These are phyloP conservation scores for Beris morrisii DNA, from an alignment of 2,888 invertebrate genomes.

Conservation along the genomic window DNA sequence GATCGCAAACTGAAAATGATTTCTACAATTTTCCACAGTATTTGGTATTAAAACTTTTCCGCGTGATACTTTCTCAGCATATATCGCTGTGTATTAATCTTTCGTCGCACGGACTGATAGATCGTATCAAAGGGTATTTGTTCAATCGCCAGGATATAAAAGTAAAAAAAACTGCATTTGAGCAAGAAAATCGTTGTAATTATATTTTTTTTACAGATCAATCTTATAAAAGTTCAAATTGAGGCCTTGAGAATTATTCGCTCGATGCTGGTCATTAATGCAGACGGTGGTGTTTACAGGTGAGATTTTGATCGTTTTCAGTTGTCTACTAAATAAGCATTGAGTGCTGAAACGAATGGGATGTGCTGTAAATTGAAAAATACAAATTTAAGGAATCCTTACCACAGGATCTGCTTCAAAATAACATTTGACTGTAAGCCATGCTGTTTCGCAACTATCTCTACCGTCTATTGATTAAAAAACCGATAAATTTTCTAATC, in stretches of 20 bases:
- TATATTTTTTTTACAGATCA: constrained; percentile 44
- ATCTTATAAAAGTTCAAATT: constrained; percentile 61
- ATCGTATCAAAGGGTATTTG: constrained; percentile 49
- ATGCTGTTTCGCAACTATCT: constrained; percentile 52
- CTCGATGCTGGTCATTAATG: constrained; percentile 47
- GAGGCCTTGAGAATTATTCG: constrained; percentile 58
- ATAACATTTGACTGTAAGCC: constrained; percentile 49
- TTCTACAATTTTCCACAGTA: constrained; percentile 68
- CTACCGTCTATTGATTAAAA: constrained; percentile 46
- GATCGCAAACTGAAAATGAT: constrained; percentile 43
- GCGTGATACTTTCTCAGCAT: constrained; percentile 67
- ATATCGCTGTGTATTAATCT: constrained; percentile 47
- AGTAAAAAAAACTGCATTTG: constrained; percentile 42
- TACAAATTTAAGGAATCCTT: constrained; percentile 12
- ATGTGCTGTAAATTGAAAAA: neutral
- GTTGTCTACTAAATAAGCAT: constrained; percentile 33
- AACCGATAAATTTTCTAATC: neutral
- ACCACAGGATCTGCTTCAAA: constrained; percentile 46
- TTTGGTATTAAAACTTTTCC: constrained; percentile 71
- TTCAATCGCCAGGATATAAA: constrained; percentile 49
- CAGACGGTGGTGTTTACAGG: constrained; percentile 49
- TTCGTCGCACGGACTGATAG: constrained; percentile 44
- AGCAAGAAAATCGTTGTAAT: neutral
- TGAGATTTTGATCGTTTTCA: constrained; percentile 42
- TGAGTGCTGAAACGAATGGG: constrained; percentile 35